phyloP scores from a whole-genome alignment of 2,797 vertebrate genomes.

The Rhyacichthys aspro region DNA sequence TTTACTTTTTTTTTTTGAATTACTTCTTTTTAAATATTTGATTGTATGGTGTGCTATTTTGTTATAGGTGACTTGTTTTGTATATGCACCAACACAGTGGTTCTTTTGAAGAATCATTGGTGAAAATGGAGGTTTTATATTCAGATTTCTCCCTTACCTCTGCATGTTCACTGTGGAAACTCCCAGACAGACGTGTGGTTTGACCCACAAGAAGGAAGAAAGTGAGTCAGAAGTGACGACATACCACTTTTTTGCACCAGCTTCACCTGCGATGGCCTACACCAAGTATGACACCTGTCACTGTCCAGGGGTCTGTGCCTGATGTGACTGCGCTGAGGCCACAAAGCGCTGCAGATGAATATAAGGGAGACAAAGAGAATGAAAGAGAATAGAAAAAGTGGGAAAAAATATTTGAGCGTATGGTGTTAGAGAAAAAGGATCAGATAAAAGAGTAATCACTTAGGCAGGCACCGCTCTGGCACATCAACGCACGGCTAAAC shows the following conservation, averaged over 20 bases:
- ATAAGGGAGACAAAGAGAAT: conserved; percentile 11
- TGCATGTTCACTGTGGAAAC: conserved; percentile 61
- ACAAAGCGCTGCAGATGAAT: neutral
- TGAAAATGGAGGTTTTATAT: too few relatives aligned
- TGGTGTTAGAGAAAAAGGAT: conserved; percentile 43
- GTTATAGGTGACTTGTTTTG: too few relatives aligned
- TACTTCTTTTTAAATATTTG: too few relatives aligned
- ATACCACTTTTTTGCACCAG: conserved; percentile 42
- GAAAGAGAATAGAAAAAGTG: conserved; percentile 24
- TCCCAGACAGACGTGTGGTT: conserved; percentile 66
- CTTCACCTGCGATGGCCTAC: conserved; percentile 54
- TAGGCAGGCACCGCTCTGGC: conserved; percentile 58
- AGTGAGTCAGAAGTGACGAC: conserved; percentile 54
- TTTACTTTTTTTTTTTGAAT: too few relatives aligned
- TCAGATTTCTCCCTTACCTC: conserved; percentile 36
- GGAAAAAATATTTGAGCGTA: conserved; percentile 43
- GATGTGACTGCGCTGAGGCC: conserved; percentile 8
- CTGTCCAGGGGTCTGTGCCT: neutral
- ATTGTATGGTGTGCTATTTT: too few relatives aligned
- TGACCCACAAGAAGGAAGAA: conserved; percentile 37
- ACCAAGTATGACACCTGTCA: conserved; percentile 56
- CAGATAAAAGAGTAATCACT: conserved; percentile 74
- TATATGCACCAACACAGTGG: too few relatives aligned
- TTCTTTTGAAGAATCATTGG: too few relatives aligned
- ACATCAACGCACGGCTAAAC: conserved; percentile 53